Base-by-base conservation (phyloP, 2,888 invertebrate species). In the Desoria tigrina region DNA sequence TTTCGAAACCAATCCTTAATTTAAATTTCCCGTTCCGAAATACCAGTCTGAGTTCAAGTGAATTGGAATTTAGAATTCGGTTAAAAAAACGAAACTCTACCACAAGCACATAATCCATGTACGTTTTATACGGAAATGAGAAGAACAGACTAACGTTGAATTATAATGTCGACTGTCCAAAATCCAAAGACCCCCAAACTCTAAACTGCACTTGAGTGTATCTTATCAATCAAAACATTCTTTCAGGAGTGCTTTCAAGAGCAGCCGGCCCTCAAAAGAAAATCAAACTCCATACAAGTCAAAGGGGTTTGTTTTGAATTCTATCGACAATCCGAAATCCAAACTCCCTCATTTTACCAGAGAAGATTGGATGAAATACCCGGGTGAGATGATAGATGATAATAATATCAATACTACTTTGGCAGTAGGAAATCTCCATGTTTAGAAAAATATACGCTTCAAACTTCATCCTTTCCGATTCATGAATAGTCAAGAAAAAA, bases 161-260 rank as follows among this genome's bases (percentile, higher is more conserved):
- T 32, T 11, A 32, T 32, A 32, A 32, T 32, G 11, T 32, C 32
- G 4, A 16, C 16, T 16, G 9, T 16, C 39, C 39, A 11, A 9
- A 16, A 39, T 39, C 16, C 21, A 45, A 3, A 16, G n/a, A n/a
- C n/a, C n/a, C 21, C 16, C 16, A 45, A 45, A 45, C 45, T 56
- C 21, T 24, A 16, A 56, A 39, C 39, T 21, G 28, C 24, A 63
- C 59, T 63, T 63, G 56, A 63, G 62, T 63, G 63, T 60, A 49
- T 42, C 66, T 66, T 66, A 66, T 66, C 66, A 66, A 66, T 66
- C 66, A 66, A 63, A 66, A 63, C 66, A 66, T 63, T 66, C 66
- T 59, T 50, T 51, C 7, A 24, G 16, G 16, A 45, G 45, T 21
- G 21, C 21, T 45, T 45, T 45, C 16, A 45, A 21, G 21, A 21